Evolutionary conservation across 30 jellyfish, hydroid and myxozoan species (phyloP).

Genomic region (Sanderia malayensis): DNA sequence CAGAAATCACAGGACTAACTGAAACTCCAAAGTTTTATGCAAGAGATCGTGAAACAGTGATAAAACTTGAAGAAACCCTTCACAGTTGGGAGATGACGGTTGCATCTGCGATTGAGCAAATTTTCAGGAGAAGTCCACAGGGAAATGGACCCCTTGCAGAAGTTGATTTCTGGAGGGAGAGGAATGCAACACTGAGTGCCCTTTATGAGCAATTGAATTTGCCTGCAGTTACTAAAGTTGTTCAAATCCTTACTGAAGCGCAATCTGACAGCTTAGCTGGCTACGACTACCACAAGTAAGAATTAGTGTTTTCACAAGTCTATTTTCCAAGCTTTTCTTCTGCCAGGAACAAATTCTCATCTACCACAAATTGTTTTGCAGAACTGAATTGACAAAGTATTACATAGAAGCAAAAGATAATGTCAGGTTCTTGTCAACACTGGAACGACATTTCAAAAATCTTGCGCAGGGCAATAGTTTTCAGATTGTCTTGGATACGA

Average conservation of each 20-base stretch:
- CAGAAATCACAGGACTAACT: slow-evolving; percentile 43
- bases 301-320: not conserved
- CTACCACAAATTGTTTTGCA: too few species aligned
- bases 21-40: slow-evolving; percentile 51
- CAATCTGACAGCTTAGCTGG: slow-evolving; percentile 88
- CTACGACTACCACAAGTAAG: slow-evolving; percentile 88
- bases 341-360: not conserved
- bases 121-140: slow-evolving; percentile 73
- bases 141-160: slow-evolving; percentile 95
- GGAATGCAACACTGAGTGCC: slow-evolving; percentile 94
- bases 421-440: slow-evolving; percentile 89
- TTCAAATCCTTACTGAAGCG: slow-evolving; percentile 58
- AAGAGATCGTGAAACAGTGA: slow-evolving; percentile 59
- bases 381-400: slow-evolving; percentile 84
- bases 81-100: slow-evolving; percentile 83
- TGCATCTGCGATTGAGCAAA: slow-evolving; percentile 84
- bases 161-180: slow-evolving; percentile 94
- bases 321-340: not conserved
- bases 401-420: slow-evolving; percentile 95
- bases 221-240: slow-evolving; percentile 76
- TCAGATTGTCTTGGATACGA: slow-evolving; percentile 87
- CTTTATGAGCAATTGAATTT: slow-evolving; percentile 83
- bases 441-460: slow-evolving; percentile 92
- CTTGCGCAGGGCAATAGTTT: slow-evolving; percentile 91
- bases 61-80: slow-evolving; percentile 69